phyloP scores from a whole-genome alignment of 2,797 vertebrate genomes.

The Pagetopsis macropterus region DNA sequence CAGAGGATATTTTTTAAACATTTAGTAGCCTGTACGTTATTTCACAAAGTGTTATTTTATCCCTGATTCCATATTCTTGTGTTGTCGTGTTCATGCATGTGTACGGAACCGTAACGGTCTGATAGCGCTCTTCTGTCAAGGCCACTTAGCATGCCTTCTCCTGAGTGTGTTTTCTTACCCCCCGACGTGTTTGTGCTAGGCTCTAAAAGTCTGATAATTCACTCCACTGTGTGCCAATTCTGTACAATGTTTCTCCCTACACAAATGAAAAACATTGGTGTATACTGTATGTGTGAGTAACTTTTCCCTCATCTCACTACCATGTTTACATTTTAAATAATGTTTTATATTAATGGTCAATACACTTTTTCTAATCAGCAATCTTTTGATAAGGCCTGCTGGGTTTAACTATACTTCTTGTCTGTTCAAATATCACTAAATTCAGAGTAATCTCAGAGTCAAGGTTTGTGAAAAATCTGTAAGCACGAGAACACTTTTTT shows the following conservation, averaged over 20 bases:
- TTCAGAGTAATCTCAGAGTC: background rate
- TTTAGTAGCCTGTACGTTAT: background rate
- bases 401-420: background rate
- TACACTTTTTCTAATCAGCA: background rate
- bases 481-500: background rate
- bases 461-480: background rate
- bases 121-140: conserved; percentile 44
- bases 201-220: conserved; percentile 45
- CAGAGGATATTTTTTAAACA: conserved; percentile 9
- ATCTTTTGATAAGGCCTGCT: conserved; percentile 1
- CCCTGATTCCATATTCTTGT: background rate
- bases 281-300: conserved; percentile 1
- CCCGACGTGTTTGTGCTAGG: conserved; percentile 17
- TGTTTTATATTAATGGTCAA: background rate
- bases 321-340: background rate
- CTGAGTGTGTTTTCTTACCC: conserved; percentile 26
- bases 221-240: conserved; percentile 10
- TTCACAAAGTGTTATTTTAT: background rate
- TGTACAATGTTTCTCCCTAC: conserved; percentile 21
- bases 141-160: conserved; percentile 53
- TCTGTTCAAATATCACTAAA: conserved; percentile 1
- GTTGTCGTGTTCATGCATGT: conserved; percentile 2
- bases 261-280: conserved; percentile 16
- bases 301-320: background rate
- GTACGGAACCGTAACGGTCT: conserved; percentile 19